Evolutionary conservation across 2,113 vertebrate species (phyloP).

Genomic region (Corapipo altera): DNA sequence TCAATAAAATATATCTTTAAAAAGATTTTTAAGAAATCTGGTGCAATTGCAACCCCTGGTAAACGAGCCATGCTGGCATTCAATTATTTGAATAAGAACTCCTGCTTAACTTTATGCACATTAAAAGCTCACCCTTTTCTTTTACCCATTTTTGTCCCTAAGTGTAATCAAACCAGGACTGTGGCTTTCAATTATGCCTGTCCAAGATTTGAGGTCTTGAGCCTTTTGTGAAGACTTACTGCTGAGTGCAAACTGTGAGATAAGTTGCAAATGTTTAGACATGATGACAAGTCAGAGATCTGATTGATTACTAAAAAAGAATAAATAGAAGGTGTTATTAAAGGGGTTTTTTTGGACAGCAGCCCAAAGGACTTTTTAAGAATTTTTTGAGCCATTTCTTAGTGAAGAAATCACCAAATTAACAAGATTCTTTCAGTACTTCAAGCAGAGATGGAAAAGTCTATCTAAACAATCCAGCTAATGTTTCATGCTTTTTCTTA

Average conservation of each 20-base stretch:
- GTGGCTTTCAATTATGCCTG: conserved; percentile 28
- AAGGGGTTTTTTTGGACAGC: not conserved
- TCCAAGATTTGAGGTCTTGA: conserved; percentile 30
- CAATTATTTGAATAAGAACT: conserved; percentile 14
- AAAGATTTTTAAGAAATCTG: not conserved
- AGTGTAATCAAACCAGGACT: conserved; percentile 3
- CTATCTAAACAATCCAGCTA: not conserved
- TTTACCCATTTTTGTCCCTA: not conserved
- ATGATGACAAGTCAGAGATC: conserved; percentile 4
- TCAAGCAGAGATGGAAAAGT: not conserved
- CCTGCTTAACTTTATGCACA: not conserved
- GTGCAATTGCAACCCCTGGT: not conserved
- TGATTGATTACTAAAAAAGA: conserved; percentile 37
- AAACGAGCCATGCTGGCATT: not conserved
- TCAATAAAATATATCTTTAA: not conserved
- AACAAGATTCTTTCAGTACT: not conserved
- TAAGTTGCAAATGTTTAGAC: conserved; percentile 53
- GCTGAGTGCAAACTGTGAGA: conserved; percentile 32
- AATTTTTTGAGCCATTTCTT: conserved; percentile 22
- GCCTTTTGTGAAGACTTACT: conserved; percentile 32
- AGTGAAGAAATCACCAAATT: not conserved
- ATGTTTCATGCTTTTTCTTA: not conserved
- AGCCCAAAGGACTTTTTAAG: conserved; percentile 21
- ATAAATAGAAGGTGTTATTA: conserved; percentile 47
- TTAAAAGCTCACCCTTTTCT: not conserved